Percentiles rank a stretch among this genome's conserved stretches.
These are phyloP conservation scores for Tolypeutes matacus DNA, from an alignment of 2,797 vertebrate genomes.

Conservation along the genomic window DNA sequence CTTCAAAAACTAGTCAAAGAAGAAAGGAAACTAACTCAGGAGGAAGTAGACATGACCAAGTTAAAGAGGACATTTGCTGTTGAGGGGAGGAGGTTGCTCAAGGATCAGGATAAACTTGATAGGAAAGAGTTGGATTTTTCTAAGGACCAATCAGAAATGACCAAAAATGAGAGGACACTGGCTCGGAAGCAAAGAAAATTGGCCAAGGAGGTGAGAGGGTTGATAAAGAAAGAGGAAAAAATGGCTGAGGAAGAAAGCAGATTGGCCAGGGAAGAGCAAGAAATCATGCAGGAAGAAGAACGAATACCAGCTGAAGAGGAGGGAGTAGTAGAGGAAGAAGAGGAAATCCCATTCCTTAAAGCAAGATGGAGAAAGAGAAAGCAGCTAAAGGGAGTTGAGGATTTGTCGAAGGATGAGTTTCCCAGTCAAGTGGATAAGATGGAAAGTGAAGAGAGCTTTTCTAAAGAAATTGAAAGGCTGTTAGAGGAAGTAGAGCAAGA, in stretches of 20 bases:
- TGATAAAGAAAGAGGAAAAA: slow-evolving; percentile 67
- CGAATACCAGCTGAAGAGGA: not conserved
- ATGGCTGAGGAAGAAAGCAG: slow-evolving; percentile 40
- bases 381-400: not conserved
- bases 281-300: not conserved
- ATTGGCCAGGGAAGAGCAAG: slow-evolving; percentile 6
- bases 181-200: slow-evolving; percentile 69
- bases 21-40: slow-evolving; percentile 47
- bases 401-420: not conserved
- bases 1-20: slow-evolving; percentile 50
- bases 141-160: slow-evolving; percentile 57
- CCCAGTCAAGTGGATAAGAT: not conserved
- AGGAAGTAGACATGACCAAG: slow-evolving; percentile 64
- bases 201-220: slow-evolving; percentile 26
- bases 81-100: slow-evolving; percentile 7
- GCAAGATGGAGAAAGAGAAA: not conserved
- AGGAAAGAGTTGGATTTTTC: slow-evolving; percentile 37
- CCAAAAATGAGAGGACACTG: slow-evolving; percentile 57
- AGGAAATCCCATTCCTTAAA: not conserved
- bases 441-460: slow-evolving; percentile 40
- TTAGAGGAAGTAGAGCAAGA: slow-evolving; percentile 26
- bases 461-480: slow-evolving; percentile 45
- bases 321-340: not conserved
- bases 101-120: slow-evolving; percentile 54
- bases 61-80: not conserved